phyloP scores from a whole-genome alignment of 2,888 invertebrate genomes.

The Drosophila lutescens region DNA sequence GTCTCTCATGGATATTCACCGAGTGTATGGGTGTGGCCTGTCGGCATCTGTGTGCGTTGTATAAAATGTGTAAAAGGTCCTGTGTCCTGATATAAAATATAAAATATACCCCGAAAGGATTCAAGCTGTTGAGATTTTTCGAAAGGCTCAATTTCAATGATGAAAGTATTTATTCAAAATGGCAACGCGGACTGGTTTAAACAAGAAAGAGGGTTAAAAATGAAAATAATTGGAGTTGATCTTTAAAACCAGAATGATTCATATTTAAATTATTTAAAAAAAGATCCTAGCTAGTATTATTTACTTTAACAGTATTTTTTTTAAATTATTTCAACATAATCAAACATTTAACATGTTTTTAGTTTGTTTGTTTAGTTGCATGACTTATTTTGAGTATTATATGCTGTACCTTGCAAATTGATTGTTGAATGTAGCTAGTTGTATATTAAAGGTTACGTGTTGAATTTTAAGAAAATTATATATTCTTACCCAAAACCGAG shows the following conservation, averaged over 20 bases:
- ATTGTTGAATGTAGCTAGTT: no score
- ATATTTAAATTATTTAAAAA: neutral
- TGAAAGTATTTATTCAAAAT: constrained; percentile 4
- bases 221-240: neutral
- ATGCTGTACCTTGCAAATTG: no score
- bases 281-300: no score
- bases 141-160: constrained; percentile 7
- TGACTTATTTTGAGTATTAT: no score
- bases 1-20: constrained; percentile 39
- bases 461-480: no score
- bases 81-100: neutral
- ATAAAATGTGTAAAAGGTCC: neutral
- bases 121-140: constrained; percentile 23
- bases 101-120: constrained; percentile 32
- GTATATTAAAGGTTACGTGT: no score
- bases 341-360: no score
- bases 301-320: no score
- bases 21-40: constrained; percentile 42
- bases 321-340: no score
- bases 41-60: constrained; percentile 4
- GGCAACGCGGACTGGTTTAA: neutral
- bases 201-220: neutral
- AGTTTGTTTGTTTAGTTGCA: no score
- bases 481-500: no score
- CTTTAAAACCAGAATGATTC: neutral